These are phyloP conservation scores for Cheilosia vernalis DNA, from an alignment of 2,888 invertebrate genomes.

Conservation along the genomic window DNA sequence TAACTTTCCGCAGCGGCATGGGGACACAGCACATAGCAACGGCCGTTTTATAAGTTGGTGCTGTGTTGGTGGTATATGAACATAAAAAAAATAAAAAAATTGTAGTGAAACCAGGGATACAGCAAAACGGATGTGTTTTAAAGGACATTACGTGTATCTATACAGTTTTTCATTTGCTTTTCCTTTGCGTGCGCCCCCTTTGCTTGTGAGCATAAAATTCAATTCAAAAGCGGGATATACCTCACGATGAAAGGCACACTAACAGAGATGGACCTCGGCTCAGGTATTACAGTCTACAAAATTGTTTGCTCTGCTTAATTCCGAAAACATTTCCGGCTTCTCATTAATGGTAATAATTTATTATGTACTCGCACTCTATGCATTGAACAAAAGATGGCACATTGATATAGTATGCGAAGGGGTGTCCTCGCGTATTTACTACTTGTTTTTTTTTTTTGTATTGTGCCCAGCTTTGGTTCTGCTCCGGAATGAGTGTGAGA, in stretches of 20 bases:
- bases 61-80: not conserved
- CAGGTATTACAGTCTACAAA: conserved; percentile 8
- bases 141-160: conserved; percentile 68
- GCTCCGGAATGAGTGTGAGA: not conserved
- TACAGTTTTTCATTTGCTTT: conserved; percentile 32
- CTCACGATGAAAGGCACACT: not conserved
- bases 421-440: not conserved
- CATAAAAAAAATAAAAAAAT: conserved; percentile 29
- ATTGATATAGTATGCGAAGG: not conserved
- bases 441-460: not conserved
- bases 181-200: conserved; percentile 4
- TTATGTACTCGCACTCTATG: conserved; percentile 32
- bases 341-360: conserved; percentile 70
- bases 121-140: conserved; percentile 64
- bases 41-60: not conserved
- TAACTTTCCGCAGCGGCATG: conserved; percentile 32
- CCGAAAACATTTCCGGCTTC: conserved; percentile 57
- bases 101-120: conserved; percentile 48
- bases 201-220: conserved; percentile 39
- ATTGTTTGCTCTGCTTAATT: conserved; percentile 45
- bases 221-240: conserved; percentile 32
- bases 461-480: not conserved
- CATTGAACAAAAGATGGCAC: conserved; percentile 8
- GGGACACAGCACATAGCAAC: conserved; percentile 5
- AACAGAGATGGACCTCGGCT: not conserved